Evolutionary conservation across 2,113 vertebrate species (phyloP).

Genomic region (Pollimyrus isidori): DNA sequence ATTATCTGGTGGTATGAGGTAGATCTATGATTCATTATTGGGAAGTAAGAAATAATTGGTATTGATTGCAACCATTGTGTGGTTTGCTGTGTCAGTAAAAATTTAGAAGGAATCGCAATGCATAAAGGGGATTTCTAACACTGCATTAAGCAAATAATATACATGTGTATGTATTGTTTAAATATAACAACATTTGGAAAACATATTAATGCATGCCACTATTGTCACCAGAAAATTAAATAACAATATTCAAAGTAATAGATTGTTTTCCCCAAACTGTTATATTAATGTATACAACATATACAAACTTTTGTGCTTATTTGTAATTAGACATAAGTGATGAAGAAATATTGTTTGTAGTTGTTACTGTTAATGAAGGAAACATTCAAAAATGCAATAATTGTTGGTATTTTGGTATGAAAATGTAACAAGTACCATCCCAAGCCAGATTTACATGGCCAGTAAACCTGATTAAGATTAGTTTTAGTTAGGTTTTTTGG

Average conservation of each 20-base stretch:
- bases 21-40: background rate
- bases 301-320: background rate
- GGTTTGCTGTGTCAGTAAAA: background rate
- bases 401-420: background rate
- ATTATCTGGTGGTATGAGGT: conserved; percentile 4
- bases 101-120: background rate
- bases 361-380: background rate
- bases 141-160: background rate
- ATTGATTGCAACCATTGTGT: background rate
- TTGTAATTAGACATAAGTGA: background rate
- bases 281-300: background rate
- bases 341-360: background rate
- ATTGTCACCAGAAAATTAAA: background rate
- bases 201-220: background rate
- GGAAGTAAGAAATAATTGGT: background rate
- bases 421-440: background rate
- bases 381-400: background rate
- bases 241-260: background rate
- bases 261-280: background rate
- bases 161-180: background rate
- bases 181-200: background rate
- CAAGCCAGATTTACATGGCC: background rate
- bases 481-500: background rate
- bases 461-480: background rate
- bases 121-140: background rate